These are phyloP conservation scores for Mormoops blainvillei DNA, from an alignment of 2,113 vertebrate species.

Conservation along the genomic window DNA sequence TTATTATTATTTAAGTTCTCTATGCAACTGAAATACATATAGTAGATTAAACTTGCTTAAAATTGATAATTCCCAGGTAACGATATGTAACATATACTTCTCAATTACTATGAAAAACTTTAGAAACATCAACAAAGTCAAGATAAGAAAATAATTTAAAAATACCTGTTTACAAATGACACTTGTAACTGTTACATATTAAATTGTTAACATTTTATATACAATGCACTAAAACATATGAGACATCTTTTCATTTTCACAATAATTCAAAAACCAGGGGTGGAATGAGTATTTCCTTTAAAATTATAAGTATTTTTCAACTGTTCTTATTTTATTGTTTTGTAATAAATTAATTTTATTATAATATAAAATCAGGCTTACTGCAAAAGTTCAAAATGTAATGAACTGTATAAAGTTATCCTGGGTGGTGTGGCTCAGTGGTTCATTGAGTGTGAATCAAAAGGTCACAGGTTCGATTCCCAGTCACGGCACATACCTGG, in stretches of 20 bases:
- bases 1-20: neutral
- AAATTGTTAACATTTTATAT: neutral
- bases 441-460: no score
- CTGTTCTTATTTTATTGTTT: neutral
- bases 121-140: neutral
- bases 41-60: neutral
- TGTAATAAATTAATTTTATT: neutral
- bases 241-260: neutral
- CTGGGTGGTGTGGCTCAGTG: no score
- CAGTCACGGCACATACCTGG: no score
- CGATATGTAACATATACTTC: neutral
- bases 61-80: neutral
- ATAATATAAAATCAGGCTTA: neutral
- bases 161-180: neutral
- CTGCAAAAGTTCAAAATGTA: neutral
- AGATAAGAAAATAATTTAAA: neutral
- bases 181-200: neutral
- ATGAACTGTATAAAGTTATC: neutral
- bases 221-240: neutral
- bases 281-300: neutral
- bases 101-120: neutral
- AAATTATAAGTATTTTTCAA: neutral
- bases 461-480: no score
- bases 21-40: neutral
- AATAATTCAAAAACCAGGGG: neutral